Base-by-base conservation (phyloP, 2,113 vertebrate species). In the Ginglymostoma cirratum region DNA sequence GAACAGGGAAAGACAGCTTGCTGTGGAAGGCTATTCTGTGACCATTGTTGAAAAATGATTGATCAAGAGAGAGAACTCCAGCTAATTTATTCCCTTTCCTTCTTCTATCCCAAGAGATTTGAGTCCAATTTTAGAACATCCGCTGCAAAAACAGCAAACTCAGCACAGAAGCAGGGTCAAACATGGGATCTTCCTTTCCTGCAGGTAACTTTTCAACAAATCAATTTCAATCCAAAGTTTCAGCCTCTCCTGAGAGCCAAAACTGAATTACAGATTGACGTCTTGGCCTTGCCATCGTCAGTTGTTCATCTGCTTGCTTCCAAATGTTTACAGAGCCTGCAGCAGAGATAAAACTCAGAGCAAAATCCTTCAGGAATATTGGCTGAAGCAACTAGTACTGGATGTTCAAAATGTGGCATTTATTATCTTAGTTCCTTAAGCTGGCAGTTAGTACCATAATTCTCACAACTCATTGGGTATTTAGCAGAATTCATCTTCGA, bases 401-500 rank as follows among this genome's bases (percentile, higher is more conserved):
- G 34, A 94, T 70, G 38, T 94, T 45, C 21, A 94, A 94, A 94
- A 94, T 90, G 72, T 72, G 42, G 24, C 90, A 38, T 93, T 0
- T 70, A 42, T 70, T 67, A 67, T 70, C 66, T 45, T 69, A 94
- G 70, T 94, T 94, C 92, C 92, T 94, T 48, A 70, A 70, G 66
- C 17, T 94, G 93, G 42, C 93, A 94, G 45, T 94, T 94, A 61
- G n/a, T 48, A 21, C 23, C 93, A 70, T n/a, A 70, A 67, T 42
- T 94, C 93, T 70, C 66, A 94, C 42, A 90, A 90, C 87, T 90
- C 55, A 65, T 34, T 65, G 30, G 30, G 87, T 52, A 61, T 34
- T 92, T 61, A 92, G 55, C 87, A 92, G 55, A 92, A 92, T 92
- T 92, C 87, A 92, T 90, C 52, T 90, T 90, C 30, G 34, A 27